Conservation (phyloP, 2,113 vertebrate genomes). For the Excalfactoria chinensis region DNA sequence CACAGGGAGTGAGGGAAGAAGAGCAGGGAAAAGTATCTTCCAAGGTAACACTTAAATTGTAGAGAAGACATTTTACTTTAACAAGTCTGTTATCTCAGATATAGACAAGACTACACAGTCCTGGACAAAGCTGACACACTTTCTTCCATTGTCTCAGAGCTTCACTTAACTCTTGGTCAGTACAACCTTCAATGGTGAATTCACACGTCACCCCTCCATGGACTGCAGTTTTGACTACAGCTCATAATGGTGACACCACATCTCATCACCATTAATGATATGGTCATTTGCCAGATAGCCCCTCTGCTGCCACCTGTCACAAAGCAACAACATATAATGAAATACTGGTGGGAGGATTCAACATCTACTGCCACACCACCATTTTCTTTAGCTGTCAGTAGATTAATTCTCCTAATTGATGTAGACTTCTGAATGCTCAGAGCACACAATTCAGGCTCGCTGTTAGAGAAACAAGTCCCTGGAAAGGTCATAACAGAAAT, state of each 20-base stretch:
- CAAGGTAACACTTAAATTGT: background rate
- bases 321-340: no score
- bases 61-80: background rate
- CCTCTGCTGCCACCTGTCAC: no score
- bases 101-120: fast-evolving
- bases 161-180: background rate
- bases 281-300: no score
- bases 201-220: no score
- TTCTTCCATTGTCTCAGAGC: background rate
- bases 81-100: background rate
- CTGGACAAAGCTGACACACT: background rate
- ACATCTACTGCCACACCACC: background rate
- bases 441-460: background rate
- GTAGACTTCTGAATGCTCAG: background rate
- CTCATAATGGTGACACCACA: no score
- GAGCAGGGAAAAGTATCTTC: background rate
- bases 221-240: no score
- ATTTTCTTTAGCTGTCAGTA: background rate
- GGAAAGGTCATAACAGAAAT: background rate
- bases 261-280: no score
- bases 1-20: background rate
- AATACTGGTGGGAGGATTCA: no score
- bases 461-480: background rate
- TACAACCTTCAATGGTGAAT: no score
- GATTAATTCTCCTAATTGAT: background rate